A percentile compares a stretch with the other conserved stretches of the same genome.
Evolutionary conservation across 2,113 vertebrate genomes (phyloP).

Genomic region (Atrichornis clamosus): DNA sequence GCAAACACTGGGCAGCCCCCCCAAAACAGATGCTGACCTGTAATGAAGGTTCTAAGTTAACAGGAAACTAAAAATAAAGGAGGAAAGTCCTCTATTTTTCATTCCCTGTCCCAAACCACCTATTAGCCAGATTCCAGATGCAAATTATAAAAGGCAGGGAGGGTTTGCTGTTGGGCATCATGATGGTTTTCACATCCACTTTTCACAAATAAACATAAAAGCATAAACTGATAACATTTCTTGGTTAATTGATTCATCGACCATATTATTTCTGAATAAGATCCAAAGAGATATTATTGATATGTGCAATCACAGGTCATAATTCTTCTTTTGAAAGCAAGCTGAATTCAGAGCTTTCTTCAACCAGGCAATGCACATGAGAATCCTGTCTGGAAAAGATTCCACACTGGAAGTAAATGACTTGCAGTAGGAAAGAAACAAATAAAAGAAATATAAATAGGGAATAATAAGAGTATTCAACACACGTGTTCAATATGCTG

Average conservation of each 20-base stretch:
- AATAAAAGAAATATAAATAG: not conserved
- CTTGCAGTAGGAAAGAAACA: not conserved
- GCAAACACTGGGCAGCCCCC: not conserved
- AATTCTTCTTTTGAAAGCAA: not conserved
- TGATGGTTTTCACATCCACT: not conserved
- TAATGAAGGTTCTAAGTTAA: not conserved
- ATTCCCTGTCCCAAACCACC: not conserved
- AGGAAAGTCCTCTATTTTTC: not conserved
- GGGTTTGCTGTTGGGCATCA: not conserved
- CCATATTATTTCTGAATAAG: not conserved
- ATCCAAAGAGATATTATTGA: not conserved
- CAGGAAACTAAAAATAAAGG: not conserved
- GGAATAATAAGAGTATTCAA: not conserved
- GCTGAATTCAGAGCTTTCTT: not conserved
- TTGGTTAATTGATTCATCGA: not conserved
- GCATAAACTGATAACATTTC: not conserved
- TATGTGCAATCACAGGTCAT: not conserved
- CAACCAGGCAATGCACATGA: not conserved
- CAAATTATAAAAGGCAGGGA: not conserved
- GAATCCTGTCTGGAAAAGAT: not conserved
- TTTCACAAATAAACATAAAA: not conserved
- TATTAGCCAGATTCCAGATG: not conserved
- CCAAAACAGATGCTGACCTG: not conserved
- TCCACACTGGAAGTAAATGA: not conserved
- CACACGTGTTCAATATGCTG: fast-evolving